Evolutionary conservation across 2,888 invertebrate genomes (phyloP).

Genomic region (Drosophila cognata): DNA sequence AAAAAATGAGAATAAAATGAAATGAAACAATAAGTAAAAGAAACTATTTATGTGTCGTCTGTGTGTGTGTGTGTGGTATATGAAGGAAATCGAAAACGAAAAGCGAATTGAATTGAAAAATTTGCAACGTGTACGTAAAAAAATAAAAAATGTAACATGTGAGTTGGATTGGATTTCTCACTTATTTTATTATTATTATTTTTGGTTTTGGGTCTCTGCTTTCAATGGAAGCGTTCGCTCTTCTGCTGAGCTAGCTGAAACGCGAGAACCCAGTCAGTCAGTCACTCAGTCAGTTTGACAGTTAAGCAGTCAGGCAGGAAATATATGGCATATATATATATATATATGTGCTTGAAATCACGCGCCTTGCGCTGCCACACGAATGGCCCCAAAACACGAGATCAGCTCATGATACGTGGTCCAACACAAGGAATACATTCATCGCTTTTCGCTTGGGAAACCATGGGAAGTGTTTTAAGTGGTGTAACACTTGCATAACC

Average conservation of each 20-base stretch:
- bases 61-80: conserved; percentile 12
- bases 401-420: conserved; percentile 48
- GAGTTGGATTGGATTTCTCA: conserved; percentile 10
- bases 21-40: conserved; percentile 44
- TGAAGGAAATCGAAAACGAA: conserved; percentile 34
- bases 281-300: not conserved
- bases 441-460: not conserved
- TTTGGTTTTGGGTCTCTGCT: conserved; percentile 44
- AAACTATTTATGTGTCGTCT: conserved; percentile 7
- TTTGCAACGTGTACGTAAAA: conserved; percentile 14
- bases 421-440: conserved; percentile 20
- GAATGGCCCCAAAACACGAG: conserved; percentile 46
- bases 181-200: not conserved
- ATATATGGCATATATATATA: conserved; percentile 8
- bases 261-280: conserved; percentile 26
- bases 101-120: conserved; percentile 17
- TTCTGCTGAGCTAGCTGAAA: conserved; percentile 62
- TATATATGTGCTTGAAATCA: conserved; percentile 34
- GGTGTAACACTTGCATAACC: conserved; percentile 4
- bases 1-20: conserved; percentile 45
- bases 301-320: conserved; percentile 18
- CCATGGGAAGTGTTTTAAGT: not conserved
- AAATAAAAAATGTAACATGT: conserved; percentile 13
- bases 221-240: conserved; percentile 62
- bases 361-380: conserved; percentile 36